A percentile compares a stretch with the other conserved stretches of the same genome.
phyloP scores from a whole-genome alignment of 2,888 invertebrate species.

The Danaus chrysippus region DNA sequence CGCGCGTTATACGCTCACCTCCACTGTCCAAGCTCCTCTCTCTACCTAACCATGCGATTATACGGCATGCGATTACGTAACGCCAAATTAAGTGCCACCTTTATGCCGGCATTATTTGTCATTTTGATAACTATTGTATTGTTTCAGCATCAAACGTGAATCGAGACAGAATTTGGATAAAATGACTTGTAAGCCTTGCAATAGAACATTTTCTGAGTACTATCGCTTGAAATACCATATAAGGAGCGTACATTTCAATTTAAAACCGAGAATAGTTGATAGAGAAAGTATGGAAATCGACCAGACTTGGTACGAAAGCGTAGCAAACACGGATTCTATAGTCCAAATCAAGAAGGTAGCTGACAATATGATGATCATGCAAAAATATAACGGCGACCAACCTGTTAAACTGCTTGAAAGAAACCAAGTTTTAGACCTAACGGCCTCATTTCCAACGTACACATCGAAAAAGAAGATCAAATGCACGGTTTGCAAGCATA shows the following conservation, averaged over 20 bases:
- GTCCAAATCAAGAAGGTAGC: slow-evolving; percentile 52
- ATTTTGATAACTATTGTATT: background rate
- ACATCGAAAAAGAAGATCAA: background rate
- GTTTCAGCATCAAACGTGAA: slow-evolving; percentile 13
- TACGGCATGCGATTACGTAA: too few species aligned
- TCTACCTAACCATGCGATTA: too few species aligned
- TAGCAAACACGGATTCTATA: slow-evolving; percentile 43
- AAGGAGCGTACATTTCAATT: slow-evolving; percentile 49
- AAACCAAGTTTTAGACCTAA: slow-evolving; percentile 38
- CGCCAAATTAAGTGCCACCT: too few species aligned
- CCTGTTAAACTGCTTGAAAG: slow-evolving; percentile 37
- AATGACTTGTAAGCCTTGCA: slow-evolving; percentile 43
- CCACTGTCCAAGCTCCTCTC: too few species aligned
- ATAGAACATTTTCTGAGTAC: slow-evolving; percentile 31
- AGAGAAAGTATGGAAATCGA: slow-evolving; percentile 45
- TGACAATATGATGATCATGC: slow-evolving; percentile 43
- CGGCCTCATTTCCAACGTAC: slow-evolving; percentile 35
- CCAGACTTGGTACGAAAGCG: slow-evolving; percentile 57
- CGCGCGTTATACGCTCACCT: too few species aligned
- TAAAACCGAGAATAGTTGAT: slow-evolving; percentile 36
- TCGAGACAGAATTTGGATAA: background rate
- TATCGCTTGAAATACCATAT: slow-evolving; percentile 46
- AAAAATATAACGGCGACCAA: slow-evolving; percentile 36
- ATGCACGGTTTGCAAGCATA: slow-evolving; percentile 25
- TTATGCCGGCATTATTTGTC: too few species aligned